Conservation (phyloP, 2,113 vertebrate genomes). For the rat (Rattus norvegicus) region GRCr8 NC_086023.1:8328501-8329000, state of each 20-base stretch:
- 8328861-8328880: background rate
- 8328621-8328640: background rate
- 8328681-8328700: too few species aligned
- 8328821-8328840: background rate
- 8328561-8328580: background rate
- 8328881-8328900: background rate
- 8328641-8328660: background rate
- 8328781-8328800: background rate
- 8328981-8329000: background rate
- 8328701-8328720: background rate
- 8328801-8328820: background rate
- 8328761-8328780: background rate
- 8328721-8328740: background rate
- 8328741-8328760: background rate
- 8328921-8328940: background rate
- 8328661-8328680: background rate
- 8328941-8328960: background rate
- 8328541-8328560: background rate
- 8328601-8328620: background rate
- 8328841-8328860: background rate
- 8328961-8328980: background rate
- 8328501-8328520: constrained; percentile 7
- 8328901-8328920: background rate
- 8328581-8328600: background rate
- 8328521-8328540: background rate